phyloP scores from a whole-genome alignment of 2,888 invertebrate genomes.

The Xestia c-nigrum region DNA sequence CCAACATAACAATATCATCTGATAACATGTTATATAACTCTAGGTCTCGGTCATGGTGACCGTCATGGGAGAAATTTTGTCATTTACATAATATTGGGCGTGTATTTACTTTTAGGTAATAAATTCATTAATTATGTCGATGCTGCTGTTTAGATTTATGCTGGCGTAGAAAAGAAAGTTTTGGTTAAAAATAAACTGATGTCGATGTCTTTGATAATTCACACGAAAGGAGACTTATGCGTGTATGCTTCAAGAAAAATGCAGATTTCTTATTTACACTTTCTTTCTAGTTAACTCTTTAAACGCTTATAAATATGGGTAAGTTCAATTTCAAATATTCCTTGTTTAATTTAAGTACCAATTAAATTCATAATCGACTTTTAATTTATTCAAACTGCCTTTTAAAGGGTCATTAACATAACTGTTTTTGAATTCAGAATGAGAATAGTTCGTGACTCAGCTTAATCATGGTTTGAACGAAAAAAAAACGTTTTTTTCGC shows the following conservation, averaged over 20 bases:
- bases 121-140: constrained; percentile 45
- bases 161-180: constrained; percentile 38
- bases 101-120: constrained; percentile 48
- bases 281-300: background rate
- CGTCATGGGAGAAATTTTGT: constrained; percentile 72
- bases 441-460: constrained; percentile 42
- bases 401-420: constrained; percentile 42
- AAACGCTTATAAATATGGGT: background rate
- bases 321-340: constrained; percentile 9
- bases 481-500: constrained; percentile 24
- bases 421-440: constrained; percentile 47
- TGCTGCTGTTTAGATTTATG: constrained; percentile 26
- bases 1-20: constrained; percentile 73
- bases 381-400: constrained; percentile 50
- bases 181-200: constrained; percentile 9
- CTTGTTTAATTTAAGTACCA: constrained; percentile 34
- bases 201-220: background rate
- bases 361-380: constrained; percentile 28
- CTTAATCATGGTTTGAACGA: constrained; percentile 20
- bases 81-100: constrained; percentile 66
- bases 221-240: background rate
- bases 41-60: constrained; percentile 85
- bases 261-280: background rate
- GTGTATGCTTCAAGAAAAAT: background rate
- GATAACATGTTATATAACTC: constrained; percentile 74